These are phyloP conservation scores for Fragum sueziense DNA, from an alignment of 2,888 invertebrate genomes.

Conservation along the genomic window DNA sequence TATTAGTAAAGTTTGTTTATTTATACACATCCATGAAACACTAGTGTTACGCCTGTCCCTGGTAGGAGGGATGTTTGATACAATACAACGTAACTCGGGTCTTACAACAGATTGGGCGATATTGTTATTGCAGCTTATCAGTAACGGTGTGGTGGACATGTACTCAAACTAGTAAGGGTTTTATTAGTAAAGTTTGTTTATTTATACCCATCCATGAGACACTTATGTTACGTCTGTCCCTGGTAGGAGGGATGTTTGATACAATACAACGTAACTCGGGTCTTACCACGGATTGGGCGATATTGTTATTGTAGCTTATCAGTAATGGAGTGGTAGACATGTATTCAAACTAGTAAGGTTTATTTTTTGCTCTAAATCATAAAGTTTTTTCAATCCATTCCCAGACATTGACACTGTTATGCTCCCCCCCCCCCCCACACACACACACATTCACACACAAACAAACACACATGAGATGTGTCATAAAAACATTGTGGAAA, in stretches of 20 bases:
- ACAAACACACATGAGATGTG: no score
- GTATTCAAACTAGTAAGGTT: not conserved
- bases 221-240: not conserved
- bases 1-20: not conserved
- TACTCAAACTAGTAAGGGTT: slow-evolving; percentile 90
- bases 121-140: slow-evolving; percentile 94
- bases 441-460: no score
- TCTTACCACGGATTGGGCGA: not conserved
- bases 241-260: not conserved
- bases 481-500: no score
- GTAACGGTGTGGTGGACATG: slow-evolving; percentile 92
- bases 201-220: not conserved
- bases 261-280: not conserved
- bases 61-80: slow-evolving; percentile 98
- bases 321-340: not conserved
- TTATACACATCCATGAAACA: slow-evolving; percentile 88
- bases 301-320: not conserved
- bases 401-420: not conserved
- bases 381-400: no score
- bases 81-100: slow-evolving; percentile 94
- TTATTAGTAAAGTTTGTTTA: not conserved
- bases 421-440: no score
- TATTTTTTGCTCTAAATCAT: no score
- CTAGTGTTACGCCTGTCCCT: slow-evolving; percentile 95
- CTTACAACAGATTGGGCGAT: slow-evolving; percentile 98